phyloP scores from a whole-genome alignment of 92 coral and sea anemone species.

The Palythoa grandis region DNA sequence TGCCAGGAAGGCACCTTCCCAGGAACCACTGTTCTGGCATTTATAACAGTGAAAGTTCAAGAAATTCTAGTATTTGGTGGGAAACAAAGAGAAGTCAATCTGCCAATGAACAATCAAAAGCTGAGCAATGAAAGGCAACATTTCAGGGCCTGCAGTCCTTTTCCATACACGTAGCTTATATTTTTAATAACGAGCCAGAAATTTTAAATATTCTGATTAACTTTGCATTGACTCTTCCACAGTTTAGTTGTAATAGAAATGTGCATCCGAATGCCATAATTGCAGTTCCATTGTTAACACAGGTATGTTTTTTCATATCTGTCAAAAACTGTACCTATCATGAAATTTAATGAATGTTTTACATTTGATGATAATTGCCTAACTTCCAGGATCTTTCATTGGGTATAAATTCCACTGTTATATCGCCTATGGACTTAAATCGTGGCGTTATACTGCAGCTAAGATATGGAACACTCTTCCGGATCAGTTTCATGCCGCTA shows the following conservation, averaged over 20 bases:
- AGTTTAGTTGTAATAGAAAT: too few relatives aligned
- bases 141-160: slow-evolving; percentile 6
- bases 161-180: neutral
- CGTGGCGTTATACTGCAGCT: too few relatives aligned
- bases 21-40: neutral
- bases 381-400: too few relatives aligned
- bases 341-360: too few relatives aligned
- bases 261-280: neutral
- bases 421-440: too few relatives aligned
- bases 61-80: slow-evolving; percentile 16
- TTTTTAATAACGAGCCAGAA: slow-evolving; percentile 1
- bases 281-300: neutral
- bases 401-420: neutral
- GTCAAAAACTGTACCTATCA: neutral
- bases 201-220: neutral
- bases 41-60: slow-evolving; percentile 17
- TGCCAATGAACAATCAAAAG: too few relatives aligned
- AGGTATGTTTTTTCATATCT: neutral
- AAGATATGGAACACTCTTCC: too few relatives aligned
- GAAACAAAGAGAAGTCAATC: slow-evolving; percentile 10
- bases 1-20: slow-evolving; percentile 5
- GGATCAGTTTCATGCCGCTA: too few relatives aligned
- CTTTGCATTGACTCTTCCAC: slow-evolving; percentile 2
- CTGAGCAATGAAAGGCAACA: neutral
- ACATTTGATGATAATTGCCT: neutral